Conservation (phyloP, 2,113 vertebrate genomes). For the Notothenia rossii region DNA sequence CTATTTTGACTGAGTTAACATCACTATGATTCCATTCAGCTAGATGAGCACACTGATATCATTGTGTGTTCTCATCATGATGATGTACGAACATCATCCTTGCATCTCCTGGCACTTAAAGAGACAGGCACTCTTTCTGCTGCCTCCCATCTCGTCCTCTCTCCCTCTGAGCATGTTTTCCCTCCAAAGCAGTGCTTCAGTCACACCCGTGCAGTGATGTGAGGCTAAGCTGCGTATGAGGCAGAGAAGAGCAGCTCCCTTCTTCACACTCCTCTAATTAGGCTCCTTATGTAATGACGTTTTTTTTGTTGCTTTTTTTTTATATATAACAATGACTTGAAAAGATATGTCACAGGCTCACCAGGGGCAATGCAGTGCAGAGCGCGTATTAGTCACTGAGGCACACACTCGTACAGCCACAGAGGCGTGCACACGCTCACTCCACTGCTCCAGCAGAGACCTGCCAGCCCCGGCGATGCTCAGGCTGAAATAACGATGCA, state of each 20-base stretch:
- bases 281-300: conserved; percentile 46
- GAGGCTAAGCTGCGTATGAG: conserved; percentile 45
- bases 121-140: conserved; percentile 54
- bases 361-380: conserved; percentile 48
- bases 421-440: conserved; percentile 45
- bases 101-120: conserved; percentile 56
- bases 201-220: conserved; percentile 49
- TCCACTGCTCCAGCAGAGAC: conserved; percentile 53
- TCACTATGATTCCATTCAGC: conserved; percentile 7
- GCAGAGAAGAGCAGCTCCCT: conserved; percentile 35
- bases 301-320: conserved; percentile 11
- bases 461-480: conserved; percentile 67
- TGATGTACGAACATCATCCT: conserved; percentile 27
- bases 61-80: conserved; percentile 1
- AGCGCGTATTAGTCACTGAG: conserved; percentile 55
- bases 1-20: conserved; percentile 21
- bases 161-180: conserved; percentile 47
- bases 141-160: conserved; percentile 42
- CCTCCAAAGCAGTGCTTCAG: conserved; percentile 51
- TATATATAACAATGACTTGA: conserved; percentile 60
- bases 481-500: conserved; percentile 79
- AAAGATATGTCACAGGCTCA: conserved; percentile 60
- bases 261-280: conserved; percentile 38
- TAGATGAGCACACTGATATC: conserved; percentile 20
- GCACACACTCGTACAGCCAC: conserved; percentile 47